A percentile compares a stretch with the other conserved stretches of the same genome.
phyloP scores from a whole-genome alignment of 2,113 vertebrate genomes.

The Mola mola region DNA sequence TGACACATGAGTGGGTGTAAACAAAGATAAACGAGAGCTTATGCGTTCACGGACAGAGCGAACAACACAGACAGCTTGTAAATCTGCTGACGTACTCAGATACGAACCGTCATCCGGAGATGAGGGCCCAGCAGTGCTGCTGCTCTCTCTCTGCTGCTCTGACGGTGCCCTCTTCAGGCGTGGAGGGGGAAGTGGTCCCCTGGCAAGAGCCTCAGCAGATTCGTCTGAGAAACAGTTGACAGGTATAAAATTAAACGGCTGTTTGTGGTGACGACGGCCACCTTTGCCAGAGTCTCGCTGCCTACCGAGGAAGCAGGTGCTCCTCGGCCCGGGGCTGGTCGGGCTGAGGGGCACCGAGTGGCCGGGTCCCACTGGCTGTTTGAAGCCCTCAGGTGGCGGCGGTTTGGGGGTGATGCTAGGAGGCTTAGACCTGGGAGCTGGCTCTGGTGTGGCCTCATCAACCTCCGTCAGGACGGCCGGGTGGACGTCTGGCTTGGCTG shows the following conservation, averaged over 20 bases:
- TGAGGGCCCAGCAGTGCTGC: constrained; percentile 10
- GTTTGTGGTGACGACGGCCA: neutral
- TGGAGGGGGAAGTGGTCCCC: constrained; percentile 84
- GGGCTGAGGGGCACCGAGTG: constrained; percentile 69
- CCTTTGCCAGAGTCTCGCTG: neutral
- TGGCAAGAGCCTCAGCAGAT: constrained; percentile 77
- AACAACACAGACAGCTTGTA: no score
- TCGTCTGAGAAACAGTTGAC: constrained; percentile 76
- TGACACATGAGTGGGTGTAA: no score
- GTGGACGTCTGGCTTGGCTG: constrained; percentile 26
- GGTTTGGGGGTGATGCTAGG: constrained; percentile 79
- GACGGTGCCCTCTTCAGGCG: constrained; percentile 85
- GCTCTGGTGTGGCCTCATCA: constrained; percentile 82
- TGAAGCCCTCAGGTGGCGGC: constrained; percentile 76
- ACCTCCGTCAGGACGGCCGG: constrained; percentile 30
- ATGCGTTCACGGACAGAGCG: neutral
- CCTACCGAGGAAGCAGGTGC: constrained; percentile 73
- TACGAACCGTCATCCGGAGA: constrained; percentile 43
- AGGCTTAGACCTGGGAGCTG: constrained; percentile 76
- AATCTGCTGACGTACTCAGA: no score
- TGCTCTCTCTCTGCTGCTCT: constrained; percentile 84
- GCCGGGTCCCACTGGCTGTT: constrained; percentile 74
- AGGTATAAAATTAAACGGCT: neutral
- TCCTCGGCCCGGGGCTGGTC: constrained; percentile 27
- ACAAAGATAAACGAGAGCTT: no score